Base-by-base conservation (phyloP, 2,888 invertebrate genomes). In the Leucania comma region DNA sequence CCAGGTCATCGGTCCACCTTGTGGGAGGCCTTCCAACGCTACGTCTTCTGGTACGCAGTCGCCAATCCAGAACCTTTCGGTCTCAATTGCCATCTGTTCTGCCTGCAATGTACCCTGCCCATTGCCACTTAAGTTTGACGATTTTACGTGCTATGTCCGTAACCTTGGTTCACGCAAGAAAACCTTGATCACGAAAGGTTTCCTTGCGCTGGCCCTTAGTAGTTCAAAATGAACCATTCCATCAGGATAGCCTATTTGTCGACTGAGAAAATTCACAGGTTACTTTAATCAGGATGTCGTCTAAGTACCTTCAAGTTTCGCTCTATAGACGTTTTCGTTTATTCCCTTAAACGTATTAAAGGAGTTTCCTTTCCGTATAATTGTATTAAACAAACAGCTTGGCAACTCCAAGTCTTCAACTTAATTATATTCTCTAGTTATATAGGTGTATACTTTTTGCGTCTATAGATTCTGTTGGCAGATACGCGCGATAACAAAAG, bases 401-500 rank as follows among this genome's bases (percentile, higher is more conserved):
- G 66, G 63, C 53, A 78, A 75, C 75, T 79, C 58, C 53, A 53
- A 78, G 74, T 63, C 60, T 69, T 74, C 75, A 58, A 71, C 74
- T 72, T 72, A 74, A 80, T 75, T 72, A 68, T 81, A 72, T 57
- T 68, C 56, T 42, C 50, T 75, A 69, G 35, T 32, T 68, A 60
- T 9, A 42, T 72, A 72, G 58, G 46, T 75, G 69, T 62, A 62
- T 75, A 42, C 68, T 72, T 83, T 64, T 75, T 35, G 68, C 68
- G 56, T 75, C 79, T 60, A 69, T 63, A 71, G 68, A 76, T 79
- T 79, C 60, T 76, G 68, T 70, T 71, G 24, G 26, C 32, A 80
- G 80, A 82, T 76, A 76, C 65, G 53, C 53, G 35, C 48, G 86
- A 87, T 86, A 81, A 77, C 71, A 75, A 77, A 85, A 88, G 79